phyloP scores from a whole-genome alignment of 2,113 vertebrate genomes.

The Thunnus maccoyii region DNA sequence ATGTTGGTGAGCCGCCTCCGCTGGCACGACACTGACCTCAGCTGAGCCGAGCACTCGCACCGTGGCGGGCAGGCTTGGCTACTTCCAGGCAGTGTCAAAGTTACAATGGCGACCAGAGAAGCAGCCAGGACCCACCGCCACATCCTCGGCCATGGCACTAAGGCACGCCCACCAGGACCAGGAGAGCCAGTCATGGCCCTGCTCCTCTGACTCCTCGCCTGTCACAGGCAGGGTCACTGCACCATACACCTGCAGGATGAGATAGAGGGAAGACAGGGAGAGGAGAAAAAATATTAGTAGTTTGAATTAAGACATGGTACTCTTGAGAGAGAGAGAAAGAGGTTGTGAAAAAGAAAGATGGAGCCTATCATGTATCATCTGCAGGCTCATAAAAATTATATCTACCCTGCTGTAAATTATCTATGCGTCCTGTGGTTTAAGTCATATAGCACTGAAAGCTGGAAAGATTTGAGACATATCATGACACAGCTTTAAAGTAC shows the following conservation, averaged over 20 bases:
- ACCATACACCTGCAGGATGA: slow-evolving; percentile 82
- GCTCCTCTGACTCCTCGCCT: slow-evolving; percentile 84
- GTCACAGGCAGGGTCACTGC: slow-evolving; percentile 84
- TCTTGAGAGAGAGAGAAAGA: background rate
- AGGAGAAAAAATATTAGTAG: background rate
- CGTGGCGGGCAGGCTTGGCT: slow-evolving; percentile 90
- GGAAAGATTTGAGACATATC: slow-evolving; percentile 34
- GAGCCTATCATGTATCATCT: slow-evolving; percentile 23
- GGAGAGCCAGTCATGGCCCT: slow-evolving; percentile 85
- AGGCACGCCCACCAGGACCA: slow-evolving; percentile 80
- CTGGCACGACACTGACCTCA: slow-evolving; percentile 91
- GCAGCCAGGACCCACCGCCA: slow-evolving; percentile 79
- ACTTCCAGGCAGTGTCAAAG: slow-evolving; percentile 78
- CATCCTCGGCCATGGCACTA: slow-evolving; percentile 80
- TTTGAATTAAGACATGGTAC: slow-evolving; percentile 1
- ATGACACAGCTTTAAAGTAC: slow-evolving; percentile 38
- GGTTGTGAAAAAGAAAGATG: slow-evolving; percentile 29
- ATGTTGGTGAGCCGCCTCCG: slow-evolving; percentile 91
- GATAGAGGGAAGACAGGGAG: slow-evolving; percentile 13
- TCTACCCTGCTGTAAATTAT: slow-evolving; percentile 50
- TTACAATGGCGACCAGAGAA: slow-evolving; percentile 68
- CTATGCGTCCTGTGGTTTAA: slow-evolving; percentile 44
- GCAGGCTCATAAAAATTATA: slow-evolving; percentile 50
- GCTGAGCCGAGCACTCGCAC: slow-evolving; percentile 91
- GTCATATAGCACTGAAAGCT: slow-evolving; percentile 29